Conservation (phyloP, 2,113 vertebrate species). For the Sterna hirundo region DNA sequence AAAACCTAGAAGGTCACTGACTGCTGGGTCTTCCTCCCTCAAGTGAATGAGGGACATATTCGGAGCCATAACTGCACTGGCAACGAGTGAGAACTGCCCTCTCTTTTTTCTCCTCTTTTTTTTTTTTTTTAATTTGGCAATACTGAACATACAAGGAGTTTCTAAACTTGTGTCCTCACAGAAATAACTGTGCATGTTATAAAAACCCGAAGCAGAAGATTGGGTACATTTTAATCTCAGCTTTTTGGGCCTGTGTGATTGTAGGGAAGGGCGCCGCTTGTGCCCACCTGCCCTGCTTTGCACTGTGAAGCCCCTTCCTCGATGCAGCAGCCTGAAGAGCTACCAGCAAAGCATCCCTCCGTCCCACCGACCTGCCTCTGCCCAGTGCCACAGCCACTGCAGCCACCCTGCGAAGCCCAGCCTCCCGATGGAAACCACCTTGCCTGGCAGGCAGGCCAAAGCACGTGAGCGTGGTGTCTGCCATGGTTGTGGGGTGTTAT, state of each 20-base stretch:
- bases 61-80: background rate
- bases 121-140: background rate
- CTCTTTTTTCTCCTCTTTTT: background rate
- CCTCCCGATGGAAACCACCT: background rate
- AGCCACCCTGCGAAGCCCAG: background rate
- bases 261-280: background rate
- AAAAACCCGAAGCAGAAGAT: background rate
- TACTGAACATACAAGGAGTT: background rate
- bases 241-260: background rate
- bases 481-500: background rate
- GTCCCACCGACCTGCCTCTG: background rate
- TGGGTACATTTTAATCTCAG: background rate
- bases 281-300: background rate
- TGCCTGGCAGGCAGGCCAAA: background rate
- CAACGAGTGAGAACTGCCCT: background rate
- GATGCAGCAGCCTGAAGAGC: background rate
- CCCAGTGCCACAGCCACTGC: background rate
- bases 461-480: rapidly evolving
- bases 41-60: background rate
- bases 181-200: background rate
- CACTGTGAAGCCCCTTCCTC: background rate
- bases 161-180: background rate
- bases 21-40: background rate
- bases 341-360: background rate
- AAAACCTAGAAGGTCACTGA: background rate